A percentile compares a stretch with the other conserved stretches of the same genome.
Conservation (phyloP, 2,888 invertebrate species). For the Diarsia mendica region DNA sequence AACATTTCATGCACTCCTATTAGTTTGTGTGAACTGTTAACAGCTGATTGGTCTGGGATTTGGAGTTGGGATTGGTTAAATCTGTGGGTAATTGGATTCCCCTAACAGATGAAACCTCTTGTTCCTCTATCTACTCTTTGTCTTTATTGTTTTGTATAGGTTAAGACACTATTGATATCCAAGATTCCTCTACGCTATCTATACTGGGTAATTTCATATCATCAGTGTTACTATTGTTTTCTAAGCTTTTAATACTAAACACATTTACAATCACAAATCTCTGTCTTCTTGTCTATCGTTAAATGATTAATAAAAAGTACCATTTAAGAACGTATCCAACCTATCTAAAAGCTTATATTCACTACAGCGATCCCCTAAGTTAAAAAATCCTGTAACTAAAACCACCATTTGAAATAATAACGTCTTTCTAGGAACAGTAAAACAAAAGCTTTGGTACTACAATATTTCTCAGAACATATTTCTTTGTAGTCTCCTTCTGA, state of each 20-base stretch:
- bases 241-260: too few species aligned
- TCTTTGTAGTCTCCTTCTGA: slow-evolving; percentile 53
- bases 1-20: slow-evolving; percentile 47
- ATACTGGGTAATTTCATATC: too few species aligned
- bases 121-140: not conserved
- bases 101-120: not conserved
- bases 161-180: not conserved
- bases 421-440: not conserved
- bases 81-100: not conserved
- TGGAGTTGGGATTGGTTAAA: not conserved
- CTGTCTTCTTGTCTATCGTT: too few species aligned
- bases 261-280: not conserved
- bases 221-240: too few species aligned
- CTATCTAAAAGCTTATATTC: not conserved
- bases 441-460: slow-evolving; percentile 41
- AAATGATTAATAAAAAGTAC: not conserved
- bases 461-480: slow-evolving; percentile 52
- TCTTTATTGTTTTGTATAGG: not conserved
- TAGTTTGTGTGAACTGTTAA: slow-evolving; percentile 23
- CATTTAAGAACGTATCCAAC: not conserved
- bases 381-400: slow-evolving; percentile 19
- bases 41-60: slow-evolving; percentile 30
- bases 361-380: slow-evolving; percentile 19
- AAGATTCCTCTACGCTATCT: too few species aligned
- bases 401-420: slow-evolving; percentile 35